Evolutionary conservation across 1,140 invertebrate species (phyloP), one percentile per base, ranked within the genome.

Genomic region (Euschistus heros): DNA sequence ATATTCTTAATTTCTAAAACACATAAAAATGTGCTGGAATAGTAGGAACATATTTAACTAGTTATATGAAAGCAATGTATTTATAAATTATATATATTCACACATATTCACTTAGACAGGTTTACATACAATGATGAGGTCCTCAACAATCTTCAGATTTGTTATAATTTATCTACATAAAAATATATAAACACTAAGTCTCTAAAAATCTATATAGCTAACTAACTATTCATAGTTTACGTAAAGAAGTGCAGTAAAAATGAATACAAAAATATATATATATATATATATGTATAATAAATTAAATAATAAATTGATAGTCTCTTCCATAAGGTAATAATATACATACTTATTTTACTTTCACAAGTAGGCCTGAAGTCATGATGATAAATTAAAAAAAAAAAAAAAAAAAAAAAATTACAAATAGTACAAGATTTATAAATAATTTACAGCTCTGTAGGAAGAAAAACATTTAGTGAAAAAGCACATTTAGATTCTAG

Each of bases 401-500:
- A 54, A 15, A 37, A 54, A 62, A 17, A 18, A 24, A 64, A 37
- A 55, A 6, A 46, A 50, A 30, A 20, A 65, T 44, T 65, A 57
- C 10, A 65, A 55, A 59, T 59, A 20, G 42, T 57, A 42, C 26
- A 65, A 47, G 54, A 18, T 30, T 20, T 44, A 30, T 24, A 30
- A 57, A 37, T 42, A 52, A 37, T 59, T 44, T 57, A 47, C 27
- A 57, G 30, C 46, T 59, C 37, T 27, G 55, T 37, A 57, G 27
- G 27, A 61, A 61, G 59, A 18, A 61, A 62, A 54, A 94, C 88
- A 77, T 94, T 94, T 4, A 94, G 79, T 42, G 91, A 89, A 80
- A 94, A 94, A 68, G 92, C 86, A 50, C 88, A 83, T 37, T 84
- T 80, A 59, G 84, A 83, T 75, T 92, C 90, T 63, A 86, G 86